These are phyloP conservation scores for Centropus unirufus DNA, from an alignment of 2,113 vertebrate genomes.

Conservation along the genomic window DNA sequence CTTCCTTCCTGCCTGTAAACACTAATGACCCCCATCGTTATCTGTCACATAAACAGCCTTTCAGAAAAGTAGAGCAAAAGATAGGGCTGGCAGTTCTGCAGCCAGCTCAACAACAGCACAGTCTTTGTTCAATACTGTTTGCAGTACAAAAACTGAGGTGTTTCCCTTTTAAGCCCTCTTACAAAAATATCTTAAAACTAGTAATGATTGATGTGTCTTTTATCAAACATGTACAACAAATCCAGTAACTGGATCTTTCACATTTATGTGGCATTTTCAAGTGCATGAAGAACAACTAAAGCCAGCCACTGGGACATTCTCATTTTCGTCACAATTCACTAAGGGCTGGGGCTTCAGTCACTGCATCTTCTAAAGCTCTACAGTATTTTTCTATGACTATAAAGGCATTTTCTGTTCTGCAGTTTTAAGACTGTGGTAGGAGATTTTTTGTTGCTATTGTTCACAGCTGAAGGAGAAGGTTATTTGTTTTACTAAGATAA, in stretches of 20 bases:
- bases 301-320: not conserved
- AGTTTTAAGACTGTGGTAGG: slow-evolving; percentile 1
- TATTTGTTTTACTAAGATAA: slow-evolving; percentile 75
- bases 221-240: slow-evolving; percentile 11
- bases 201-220: not conserved
- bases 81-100: not conserved
- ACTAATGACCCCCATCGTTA: not conserved
- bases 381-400: not conserved
- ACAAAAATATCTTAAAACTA: not conserved
- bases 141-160: accelerated
- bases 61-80: not conserved
- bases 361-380: not conserved
- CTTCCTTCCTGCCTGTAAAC: not conserved
- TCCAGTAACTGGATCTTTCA: slow-evolving; percentile 15
- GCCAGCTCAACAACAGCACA: not conserved
- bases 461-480: slow-evolving; percentile 61
- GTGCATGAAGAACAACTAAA: slow-evolving; percentile 57
- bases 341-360: not conserved
- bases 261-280: slow-evolving; percentile 58
- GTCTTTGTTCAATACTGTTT: not conserved
- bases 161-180: not conserved
- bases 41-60: not conserved
- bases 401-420: slow-evolving; percentile 28
- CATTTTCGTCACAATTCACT: slow-evolving; percentile 21
- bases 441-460: slow-evolving; percentile 44